Evolutionary conservation across 2,113 vertebrate genomes (phyloP), one percentile per base, ranked within the genome.

Genomic region (Uropsilus gracilis): DNA sequence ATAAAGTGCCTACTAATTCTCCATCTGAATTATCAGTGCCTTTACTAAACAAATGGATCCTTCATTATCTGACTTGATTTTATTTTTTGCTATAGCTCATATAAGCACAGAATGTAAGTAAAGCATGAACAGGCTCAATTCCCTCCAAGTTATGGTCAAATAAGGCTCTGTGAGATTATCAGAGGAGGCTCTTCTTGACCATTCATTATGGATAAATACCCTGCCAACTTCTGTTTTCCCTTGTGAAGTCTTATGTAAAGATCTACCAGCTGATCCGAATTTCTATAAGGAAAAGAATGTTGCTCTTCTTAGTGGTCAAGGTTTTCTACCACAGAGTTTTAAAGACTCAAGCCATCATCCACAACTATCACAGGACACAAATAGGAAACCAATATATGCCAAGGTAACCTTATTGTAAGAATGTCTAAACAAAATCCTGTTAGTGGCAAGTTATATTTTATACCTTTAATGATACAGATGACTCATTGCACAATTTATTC

Each of bases 381-480:
- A 73, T 11, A 92, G 88, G 90, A 94, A 94, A 37, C 39, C 59
- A 22, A 30, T 44, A 4, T 50, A 86, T 14, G 85, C 85, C 28
- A 20, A 72, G 72, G 11, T 5, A 3, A 64, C 57, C 53, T 22
- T 14, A 34, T 8, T 44, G 48, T 68, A 50, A 86, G 81, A 69
- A 68, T 4, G 6, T 81, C 75, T 80, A 24, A 75, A 80, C 34
- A 59, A 37, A 8, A 20, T 64, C 85, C 46, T 87, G 30, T 30
- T 50, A 53, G 53, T 32, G 39, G 5, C 91, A 18, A 72, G n/a
- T 84, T 71, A 20, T 76, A 30, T 34, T n/a, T 42, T 39, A 32
- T 61, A n/a, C 86, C 92, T 94, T 96, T 82, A 90, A 18, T 64
- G 69, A 78, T 86, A 42, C 20, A 50, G 92, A 69, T 90, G 73